Conservation (phyloP, 2,888 invertebrate species). For the Lasioglossum figueresi region DNA sequence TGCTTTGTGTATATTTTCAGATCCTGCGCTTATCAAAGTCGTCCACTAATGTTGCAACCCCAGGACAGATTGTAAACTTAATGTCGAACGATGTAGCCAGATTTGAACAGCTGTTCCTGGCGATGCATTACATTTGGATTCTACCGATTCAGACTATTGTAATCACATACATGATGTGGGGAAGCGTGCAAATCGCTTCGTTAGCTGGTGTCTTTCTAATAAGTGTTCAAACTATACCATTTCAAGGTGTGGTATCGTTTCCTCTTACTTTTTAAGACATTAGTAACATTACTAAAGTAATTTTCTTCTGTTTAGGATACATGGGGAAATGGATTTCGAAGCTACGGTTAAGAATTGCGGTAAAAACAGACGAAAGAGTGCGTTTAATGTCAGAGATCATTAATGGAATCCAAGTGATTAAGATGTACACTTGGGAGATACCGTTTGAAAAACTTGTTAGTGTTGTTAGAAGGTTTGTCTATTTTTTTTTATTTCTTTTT, state of each 20-base stretch:
- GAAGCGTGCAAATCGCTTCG: constrained; percentile 85
- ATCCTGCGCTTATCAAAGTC: constrained; percentile 84
- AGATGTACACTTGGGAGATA: constrained; percentile 95
- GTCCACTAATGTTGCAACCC: constrained; percentile 78
- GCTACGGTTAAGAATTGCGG: constrained; percentile 84
- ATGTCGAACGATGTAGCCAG: constrained; percentile 94
- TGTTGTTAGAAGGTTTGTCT: constrained; percentile 87
- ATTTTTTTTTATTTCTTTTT: constrained; percentile 1
- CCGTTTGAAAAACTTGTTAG: constrained; percentile 90
- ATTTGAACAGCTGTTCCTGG: constrained; percentile 89
- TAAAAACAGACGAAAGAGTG: constrained; percentile 89
- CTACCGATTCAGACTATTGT: constrained; percentile 90
- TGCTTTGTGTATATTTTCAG: constrained; percentile 65
- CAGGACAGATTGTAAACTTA: constrained; percentile 93
- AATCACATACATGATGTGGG: constrained; percentile 87
- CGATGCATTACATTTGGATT: constrained; percentile 92
- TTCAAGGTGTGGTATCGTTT: constrained; percentile 83
- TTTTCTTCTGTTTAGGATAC: constrained; percentile 81
- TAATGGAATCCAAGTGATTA: constrained; percentile 91
- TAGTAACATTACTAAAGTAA: neutral
- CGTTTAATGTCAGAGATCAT: constrained; percentile 93
- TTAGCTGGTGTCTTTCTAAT: constrained; percentile 87
- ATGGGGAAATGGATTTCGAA: constrained; percentile 84
- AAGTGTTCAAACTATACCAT: constrained; percentile 84
- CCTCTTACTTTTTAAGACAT: neutral